Base-by-base conservation (phyloP, 2,113 vertebrate species). In the Indicator indicator region DNA sequence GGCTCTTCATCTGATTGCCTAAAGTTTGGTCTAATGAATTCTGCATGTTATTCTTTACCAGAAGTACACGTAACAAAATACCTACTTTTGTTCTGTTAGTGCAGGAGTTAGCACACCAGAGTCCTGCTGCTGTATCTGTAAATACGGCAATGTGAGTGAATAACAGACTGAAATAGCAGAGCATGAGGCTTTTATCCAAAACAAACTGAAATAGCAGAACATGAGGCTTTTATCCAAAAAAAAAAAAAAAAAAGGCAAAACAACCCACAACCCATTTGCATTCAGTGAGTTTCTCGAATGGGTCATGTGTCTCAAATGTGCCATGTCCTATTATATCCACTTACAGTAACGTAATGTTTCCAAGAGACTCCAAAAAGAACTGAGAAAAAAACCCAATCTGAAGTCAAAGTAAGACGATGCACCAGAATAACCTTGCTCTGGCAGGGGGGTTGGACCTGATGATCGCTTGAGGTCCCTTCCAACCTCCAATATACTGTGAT, bases 181-280 rank as follows among this genome's bases (percentile, higher is more conserved):
- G 62, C 46, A 58, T 48, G 46, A 95, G 52, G 78, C 46, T 92
- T 91, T 93, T 89, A 77, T 44, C 70, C 63, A 9, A 42, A 85
- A 82, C 26, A 54, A 36, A 63, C 56, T 48, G 19, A 89, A 93
- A 75, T 56, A 71, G 40, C 20, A 67, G 60, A 87, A 56, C 46
- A 58, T 48, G 46, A 95, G 52, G 78, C 46, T 92, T 91, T 93
- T 89, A 77, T 44, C 70, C 63, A 86, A 80, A 67, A 55, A 52
- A 15, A 4, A 3, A 72, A 17, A 5, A 4, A 60, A 48, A 32
- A 44, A 15, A 14, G 42, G 42, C 48, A 50, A 50, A 50, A 23
- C n/a, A 38, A 16, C 4, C 28, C 30, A 21, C 32, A 68, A 68
- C 33, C 75, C 27, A 59, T 92, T 82, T 9, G 3, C n/a, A 74